Base-by-base conservation (phyloP, 1,140 invertebrate genomes). In the Tribolium castaneum region DNA sequence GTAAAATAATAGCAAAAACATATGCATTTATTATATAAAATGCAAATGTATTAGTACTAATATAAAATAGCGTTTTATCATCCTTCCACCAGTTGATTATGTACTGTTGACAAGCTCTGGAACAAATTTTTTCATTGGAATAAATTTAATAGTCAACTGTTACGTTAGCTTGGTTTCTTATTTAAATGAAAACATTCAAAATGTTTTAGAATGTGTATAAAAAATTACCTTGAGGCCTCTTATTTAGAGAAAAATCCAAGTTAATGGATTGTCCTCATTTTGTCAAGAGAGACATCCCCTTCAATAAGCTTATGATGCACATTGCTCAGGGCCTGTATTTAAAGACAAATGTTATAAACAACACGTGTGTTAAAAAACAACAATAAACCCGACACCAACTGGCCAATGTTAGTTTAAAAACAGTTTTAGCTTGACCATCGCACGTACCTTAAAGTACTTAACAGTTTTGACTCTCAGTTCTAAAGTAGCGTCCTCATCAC, bases 381-480 rank as follows among this genome's bases (percentile, higher is more conserved):
- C 25, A 82, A 80, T 39, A 12, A 19, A 2, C 16, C 56, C 56
- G 25, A n/a, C 16, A 62, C 56, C 56, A 9, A 19, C 16, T 14
- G 19, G 6, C 7, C 7, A 19, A 54, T 62, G 56, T 30, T 30
- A 30, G 6, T 30, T 4, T 4, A 25, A 25, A 12, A 4, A 62
- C 7, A 1, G 16, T 16, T 14, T n/a, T 2, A 62, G 9, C 4
- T 0, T 50, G 3, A n/a, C 4, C 4, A 5, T 10, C 49, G 3
- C 5, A 62, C 52, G 84, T 88, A 96, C 96, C 93, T 99, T 99
- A 87, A 99, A 99, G 87, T 99, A 99, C 90, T 99, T 99, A 76
- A 99, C 98, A 79, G 98, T 99, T 89, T 99, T 99, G 13, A 99
- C 98, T 84, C 95, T 92, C 75, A 99, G 89, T 89, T 99, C 98